Evolutionary conservation across 2,888 invertebrate species (phyloP).

Genomic region (Matsumyia berberina): DNA sequence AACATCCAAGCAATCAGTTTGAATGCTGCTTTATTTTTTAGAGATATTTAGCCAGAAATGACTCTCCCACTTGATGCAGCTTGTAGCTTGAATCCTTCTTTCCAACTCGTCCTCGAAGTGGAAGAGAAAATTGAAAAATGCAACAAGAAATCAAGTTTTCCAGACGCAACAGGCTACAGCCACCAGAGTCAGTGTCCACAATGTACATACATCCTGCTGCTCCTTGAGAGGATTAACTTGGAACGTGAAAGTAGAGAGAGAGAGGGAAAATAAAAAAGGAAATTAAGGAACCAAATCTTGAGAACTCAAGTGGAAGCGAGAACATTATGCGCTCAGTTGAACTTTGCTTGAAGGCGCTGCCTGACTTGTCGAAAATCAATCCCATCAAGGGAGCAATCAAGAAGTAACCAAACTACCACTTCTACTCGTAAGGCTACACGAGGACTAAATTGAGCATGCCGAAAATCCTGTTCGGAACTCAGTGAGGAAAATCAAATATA

Average conservation of each 20-base stretch:
- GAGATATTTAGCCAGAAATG: slow-evolving; percentile 10
- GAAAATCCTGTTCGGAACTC: slow-evolving; percentile 67
- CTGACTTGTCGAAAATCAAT: slow-evolving; percentile 67
- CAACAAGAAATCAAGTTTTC: slow-evolving; percentile 43
- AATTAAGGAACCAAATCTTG: slow-evolving; percentile 74
- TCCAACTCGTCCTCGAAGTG: slow-evolving; percentile 14
- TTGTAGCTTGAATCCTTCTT: slow-evolving; percentile 11
- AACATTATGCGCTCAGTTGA: slow-evolving; percentile 74
- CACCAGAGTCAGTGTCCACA: slow-evolving; percentile 4
- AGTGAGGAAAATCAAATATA: slow-evolving; percentile 63
- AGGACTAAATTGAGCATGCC: slow-evolving; percentile 72
- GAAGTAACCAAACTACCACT: slow-evolving; percentile 62
- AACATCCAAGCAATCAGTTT: slow-evolving; percentile 55
- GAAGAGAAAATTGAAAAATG: slow-evolving; percentile 65
- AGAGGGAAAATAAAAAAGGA: slow-evolving; percentile 37
- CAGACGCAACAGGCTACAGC: slow-evolving; percentile 64
- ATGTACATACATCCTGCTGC: slow-evolving; percentile 5
- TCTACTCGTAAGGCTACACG: slow-evolving; percentile 39
- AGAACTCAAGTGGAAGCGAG: slow-evolving; percentile 75
- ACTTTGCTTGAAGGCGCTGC: slow-evolving; percentile 54
- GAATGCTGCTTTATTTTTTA: slow-evolving; percentile 20
- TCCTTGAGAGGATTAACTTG: slow-evolving; percentile 63
- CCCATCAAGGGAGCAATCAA: slow-evolving; percentile 76
- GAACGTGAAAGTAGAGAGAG: slow-evolving; percentile 4
- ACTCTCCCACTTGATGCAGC: slow-evolving; percentile 6